Percentiles rank a stretch among this genome's conserved stretches.
Conservation (phyloP, 2,888 invertebrate genomes). For the Nematopogon swammerdamellus region DNA sequence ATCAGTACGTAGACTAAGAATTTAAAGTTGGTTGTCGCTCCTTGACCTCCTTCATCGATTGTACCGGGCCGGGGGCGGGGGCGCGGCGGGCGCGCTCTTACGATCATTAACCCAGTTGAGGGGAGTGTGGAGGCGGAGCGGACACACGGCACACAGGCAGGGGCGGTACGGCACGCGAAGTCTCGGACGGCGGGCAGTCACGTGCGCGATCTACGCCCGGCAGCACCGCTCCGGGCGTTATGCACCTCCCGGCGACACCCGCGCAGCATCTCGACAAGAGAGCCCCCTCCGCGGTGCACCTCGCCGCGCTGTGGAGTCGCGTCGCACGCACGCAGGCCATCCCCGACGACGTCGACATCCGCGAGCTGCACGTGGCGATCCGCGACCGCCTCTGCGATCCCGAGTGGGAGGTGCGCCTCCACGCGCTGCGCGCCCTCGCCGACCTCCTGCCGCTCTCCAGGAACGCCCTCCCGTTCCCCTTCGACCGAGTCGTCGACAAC, state of each 20-base stretch:
- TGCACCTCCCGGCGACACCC: constrained; percentile 47
- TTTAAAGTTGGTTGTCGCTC: too few relatives aligned
- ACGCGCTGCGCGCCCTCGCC: constrained; percentile 74
- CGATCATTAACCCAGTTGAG: constrained; percentile 52
- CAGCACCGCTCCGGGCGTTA: constrained; percentile 21
- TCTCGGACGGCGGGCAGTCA: constrained; percentile 36
- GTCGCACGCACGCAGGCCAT: constrained; percentile 70
- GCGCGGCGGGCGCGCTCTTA: too few relatives aligned
- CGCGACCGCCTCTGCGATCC: constrained; percentile 71
- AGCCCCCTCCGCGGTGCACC: constrained; percentile 30
- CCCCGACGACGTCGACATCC: constrained; percentile 64
- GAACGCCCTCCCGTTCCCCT: constrained; percentile 64
- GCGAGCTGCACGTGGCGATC: constrained; percentile 67
- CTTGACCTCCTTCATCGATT: too few relatives aligned
- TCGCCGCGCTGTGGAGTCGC: constrained; percentile 80
- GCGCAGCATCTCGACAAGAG: constrained; percentile 21
- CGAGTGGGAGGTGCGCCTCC: constrained; percentile 81
- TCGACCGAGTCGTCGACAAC: constrained; percentile 74
- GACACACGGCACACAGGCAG: constrained; percentile 9
- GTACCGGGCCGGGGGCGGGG: too few relatives aligned
- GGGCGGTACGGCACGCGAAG: constrained; percentile 12
- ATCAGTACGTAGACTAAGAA: too few relatives aligned
- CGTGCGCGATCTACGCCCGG: constrained; percentile 19
- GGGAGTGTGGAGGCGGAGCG: background rate
- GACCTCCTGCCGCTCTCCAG: constrained; percentile 75